These are phyloP conservation scores for Bactericera cockerelli DNA, from an alignment of 1,140 invertebrate species.

Conservation along the genomic window DNA sequence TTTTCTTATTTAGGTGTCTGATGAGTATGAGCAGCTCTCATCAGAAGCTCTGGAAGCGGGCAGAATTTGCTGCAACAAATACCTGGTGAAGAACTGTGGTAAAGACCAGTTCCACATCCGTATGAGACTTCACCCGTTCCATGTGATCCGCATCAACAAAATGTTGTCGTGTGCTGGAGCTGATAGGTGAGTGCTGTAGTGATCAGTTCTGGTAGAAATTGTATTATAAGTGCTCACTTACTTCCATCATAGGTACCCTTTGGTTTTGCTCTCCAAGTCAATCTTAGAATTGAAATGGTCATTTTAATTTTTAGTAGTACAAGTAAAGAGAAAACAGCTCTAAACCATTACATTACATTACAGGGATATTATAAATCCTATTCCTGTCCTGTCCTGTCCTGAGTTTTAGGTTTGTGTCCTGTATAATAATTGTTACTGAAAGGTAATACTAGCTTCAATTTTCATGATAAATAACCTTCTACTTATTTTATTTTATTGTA, in stretches of 20 bases:
- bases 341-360: too few relatives aligned
- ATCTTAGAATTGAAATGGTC: background rate
- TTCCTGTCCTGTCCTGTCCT: too few relatives aligned
- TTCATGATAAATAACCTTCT: too few relatives aligned
- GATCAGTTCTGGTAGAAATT: background rate
- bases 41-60: constrained; percentile 97
- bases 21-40: constrained; percentile 97
- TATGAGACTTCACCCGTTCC: constrained; percentile 96
- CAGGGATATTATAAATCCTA: too few relatives aligned
- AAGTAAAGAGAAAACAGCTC: too few relatives aligned
- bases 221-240: background rate
- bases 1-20: too few relatives aligned
- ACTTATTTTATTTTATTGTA: too few relatives aligned
- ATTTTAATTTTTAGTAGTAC: too few relatives aligned
- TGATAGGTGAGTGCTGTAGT: constrained; percentile 66
- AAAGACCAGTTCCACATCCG: constrained; percentile 99
- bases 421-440: too few relatives aligned
- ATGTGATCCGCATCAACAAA: constrained; percentile 98
- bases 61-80: constrained; percentile 98
- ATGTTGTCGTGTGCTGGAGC: constrained; percentile 99
- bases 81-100: constrained; percentile 89
- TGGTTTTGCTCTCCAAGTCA: background rate
- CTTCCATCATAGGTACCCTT: too few relatives aligned
- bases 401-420: too few relatives aligned
- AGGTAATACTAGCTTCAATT: too few relatives aligned